Evolutionary conservation across 2,888 invertebrate genomes (phyloP).

Genomic region (Sepiola atlantica): DNA sequence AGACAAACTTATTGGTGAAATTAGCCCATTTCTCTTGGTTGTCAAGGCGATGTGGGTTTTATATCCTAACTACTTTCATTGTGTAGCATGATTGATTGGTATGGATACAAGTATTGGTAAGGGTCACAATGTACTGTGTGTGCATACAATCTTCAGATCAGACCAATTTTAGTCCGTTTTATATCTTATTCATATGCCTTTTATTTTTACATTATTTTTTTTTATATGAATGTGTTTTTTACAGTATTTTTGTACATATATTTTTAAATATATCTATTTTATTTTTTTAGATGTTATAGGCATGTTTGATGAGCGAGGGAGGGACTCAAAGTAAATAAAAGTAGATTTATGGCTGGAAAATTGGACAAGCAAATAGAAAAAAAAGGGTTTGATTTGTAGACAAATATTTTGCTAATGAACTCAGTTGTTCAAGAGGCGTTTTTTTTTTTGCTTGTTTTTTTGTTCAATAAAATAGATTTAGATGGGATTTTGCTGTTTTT

Average conservation of each 20-base stretch:
- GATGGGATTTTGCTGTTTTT: not conserved
- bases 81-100: slow-evolving; percentile 32
- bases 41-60: slow-evolving; percentile 3
- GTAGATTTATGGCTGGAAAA: not conserved
- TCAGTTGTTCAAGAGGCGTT: not conserved
- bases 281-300: not conserved
- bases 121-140: slow-evolving; percentile 32
- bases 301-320: not conserved
- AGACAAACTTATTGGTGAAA: slow-evolving; percentile 13
- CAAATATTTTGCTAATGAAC: slow-evolving; percentile 32
- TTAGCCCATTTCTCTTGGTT: not conserved
- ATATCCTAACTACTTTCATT: slow-evolving; percentile 32
- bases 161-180: not conserved
- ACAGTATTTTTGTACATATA: too few relatives aligned
- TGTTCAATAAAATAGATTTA: slow-evolving; percentile 14
- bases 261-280: too few relatives aligned
- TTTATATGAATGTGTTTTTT: too few relatives aligned
- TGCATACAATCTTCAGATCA: not conserved
- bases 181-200: not conserved
- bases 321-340: not conserved
- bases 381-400: slow-evolving; percentile 23
- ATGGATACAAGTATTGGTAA: slow-evolving; percentile 9
- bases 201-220: not conserved
- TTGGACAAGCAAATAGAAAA: not conserved
- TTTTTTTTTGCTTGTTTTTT: not conserved